phyloP scores from a whole-genome alignment of 2,797 vertebrate genomes.

The Hypotaenidia philippensis region DNA sequence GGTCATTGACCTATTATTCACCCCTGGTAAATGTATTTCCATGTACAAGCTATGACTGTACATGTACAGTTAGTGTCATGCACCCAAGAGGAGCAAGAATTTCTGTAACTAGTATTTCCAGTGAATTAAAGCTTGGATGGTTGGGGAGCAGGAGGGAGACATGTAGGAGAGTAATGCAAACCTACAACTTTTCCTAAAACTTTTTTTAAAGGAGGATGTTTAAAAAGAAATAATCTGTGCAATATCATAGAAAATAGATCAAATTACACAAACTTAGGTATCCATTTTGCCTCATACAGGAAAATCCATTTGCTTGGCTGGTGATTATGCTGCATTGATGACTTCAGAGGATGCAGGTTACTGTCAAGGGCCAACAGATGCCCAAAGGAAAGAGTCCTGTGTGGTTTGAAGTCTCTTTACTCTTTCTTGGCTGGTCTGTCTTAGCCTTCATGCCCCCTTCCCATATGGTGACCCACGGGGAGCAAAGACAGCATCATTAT shows the following conservation, averaged over 20 bases:
- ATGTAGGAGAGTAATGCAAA: neutral
- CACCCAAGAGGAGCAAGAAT: neutral
- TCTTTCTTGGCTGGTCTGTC: neutral
- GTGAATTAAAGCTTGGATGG: neutral
- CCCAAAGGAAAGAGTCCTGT: neutral
- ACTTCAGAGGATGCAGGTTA: neutral
- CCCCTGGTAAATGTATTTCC: neutral
- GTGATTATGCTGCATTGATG: neutral
- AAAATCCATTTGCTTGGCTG: neutral
- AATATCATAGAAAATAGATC: neutral
- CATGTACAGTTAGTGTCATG: neutral
- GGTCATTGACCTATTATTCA: neutral
- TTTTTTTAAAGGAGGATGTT: neutral
- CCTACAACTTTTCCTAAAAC: neutral
- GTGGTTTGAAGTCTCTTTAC: neutral
- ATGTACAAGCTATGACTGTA: neutral
- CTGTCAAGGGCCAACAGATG: neutral
- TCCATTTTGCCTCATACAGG: neutral
- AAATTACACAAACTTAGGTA: rapidly evolving
- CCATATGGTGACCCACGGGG: rapidly evolving
- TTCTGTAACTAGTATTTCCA: neutral
- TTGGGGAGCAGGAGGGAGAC: neutral
- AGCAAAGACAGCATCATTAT: neutral
- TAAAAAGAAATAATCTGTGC: neutral
- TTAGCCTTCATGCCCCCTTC: neutral